A percentile compares a stretch with the other conserved stretches of the same genome.
phyloP scores from a whole-genome alignment of 2,888 invertebrate genomes.

The Seira musarum region DNA sequence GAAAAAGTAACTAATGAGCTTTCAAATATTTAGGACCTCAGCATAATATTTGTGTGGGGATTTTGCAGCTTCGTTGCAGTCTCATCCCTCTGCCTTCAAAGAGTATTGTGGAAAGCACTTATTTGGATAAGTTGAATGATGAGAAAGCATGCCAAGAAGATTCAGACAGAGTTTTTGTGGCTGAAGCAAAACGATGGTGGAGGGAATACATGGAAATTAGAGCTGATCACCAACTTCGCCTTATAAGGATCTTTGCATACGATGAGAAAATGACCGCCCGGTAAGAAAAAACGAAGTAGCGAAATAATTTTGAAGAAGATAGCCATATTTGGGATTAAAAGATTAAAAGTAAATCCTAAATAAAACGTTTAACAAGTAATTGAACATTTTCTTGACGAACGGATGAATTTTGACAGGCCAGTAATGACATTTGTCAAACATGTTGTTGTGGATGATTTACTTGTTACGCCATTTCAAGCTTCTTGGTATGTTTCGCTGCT shows the following conservation, averaged over 20 bases:
- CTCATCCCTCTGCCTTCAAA: slow-evolving; percentile 48
- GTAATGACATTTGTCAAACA: slow-evolving; percentile 56
- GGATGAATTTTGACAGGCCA: slow-evolving; percentile 38
- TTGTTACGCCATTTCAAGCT: slow-evolving; percentile 62
- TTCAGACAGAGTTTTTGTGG: slow-evolving; percentile 41
- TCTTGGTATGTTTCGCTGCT: slow-evolving; percentile 63
- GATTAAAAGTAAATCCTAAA: not conserved
- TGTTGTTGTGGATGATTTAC: slow-evolving; percentile 42
- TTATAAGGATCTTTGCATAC: slow-evolving; percentile 63
- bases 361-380: not conserved
- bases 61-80: slow-evolving; percentile 43
- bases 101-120: slow-evolving; percentile 50
- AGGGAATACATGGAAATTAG: slow-evolving; percentile 62
- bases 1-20: slow-evolving; percentile 37
- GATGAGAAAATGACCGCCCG: slow-evolving; percentile 61
- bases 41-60: slow-evolving; percentile 51
- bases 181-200: slow-evolving; percentile 61
- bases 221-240: slow-evolving; percentile 52
- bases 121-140: slow-evolving; percentile 50
- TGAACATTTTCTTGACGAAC: slow-evolving; percentile 18
- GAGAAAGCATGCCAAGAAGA: slow-evolving; percentile 52
- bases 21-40: slow-evolving; percentile 49
- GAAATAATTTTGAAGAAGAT: not conserved
- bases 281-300: slow-evolving; percentile 32
- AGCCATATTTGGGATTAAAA: slow-evolving; percentile 14